Percentiles rank a stretch among this genome's conserved stretches.
Conservation (phyloP, 2,888 invertebrate genomes). For the Pandemis heparana region DNA sequence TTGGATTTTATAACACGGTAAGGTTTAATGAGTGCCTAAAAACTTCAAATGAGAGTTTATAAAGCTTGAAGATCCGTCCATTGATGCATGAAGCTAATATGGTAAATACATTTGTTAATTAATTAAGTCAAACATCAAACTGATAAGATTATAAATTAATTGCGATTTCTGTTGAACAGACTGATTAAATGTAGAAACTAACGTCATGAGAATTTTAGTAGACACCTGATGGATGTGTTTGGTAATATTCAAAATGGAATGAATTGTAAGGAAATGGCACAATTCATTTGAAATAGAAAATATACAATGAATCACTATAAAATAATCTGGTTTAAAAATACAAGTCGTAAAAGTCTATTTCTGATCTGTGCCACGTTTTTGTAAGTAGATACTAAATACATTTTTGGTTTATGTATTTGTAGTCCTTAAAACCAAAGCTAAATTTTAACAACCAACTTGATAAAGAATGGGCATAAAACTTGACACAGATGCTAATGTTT, state of each 20-base stretch:
- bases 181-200: neutral
- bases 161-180: neutral
- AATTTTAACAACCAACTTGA: neutral
- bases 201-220: neutral
- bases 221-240: neutral
- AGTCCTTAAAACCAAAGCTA: neutral
- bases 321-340: no score
- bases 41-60: neutral
- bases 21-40: slow-evolving; percentile 11
- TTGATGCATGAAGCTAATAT: neutral
- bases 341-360: neutral
- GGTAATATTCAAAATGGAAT: neutral
- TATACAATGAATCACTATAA: no score
- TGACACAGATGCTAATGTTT: no score
- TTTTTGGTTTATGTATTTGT: neutral
- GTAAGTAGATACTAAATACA: no score
- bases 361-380: neutral
- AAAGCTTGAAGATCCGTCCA: slow-evolving; percentile 20
- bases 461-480: no score
- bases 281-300: no score
- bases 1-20: neutral
- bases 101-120: neutral
- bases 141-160: slow-evolving; percentile 2
- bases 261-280: neutral
- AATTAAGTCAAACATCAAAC: neutral